A percentile compares a stretch with the other conserved stretches of the same genome.
Evolutionary conservation across 2,888 invertebrate species (phyloP).

Genomic region (Noctuana brunneofusca): DNA sequence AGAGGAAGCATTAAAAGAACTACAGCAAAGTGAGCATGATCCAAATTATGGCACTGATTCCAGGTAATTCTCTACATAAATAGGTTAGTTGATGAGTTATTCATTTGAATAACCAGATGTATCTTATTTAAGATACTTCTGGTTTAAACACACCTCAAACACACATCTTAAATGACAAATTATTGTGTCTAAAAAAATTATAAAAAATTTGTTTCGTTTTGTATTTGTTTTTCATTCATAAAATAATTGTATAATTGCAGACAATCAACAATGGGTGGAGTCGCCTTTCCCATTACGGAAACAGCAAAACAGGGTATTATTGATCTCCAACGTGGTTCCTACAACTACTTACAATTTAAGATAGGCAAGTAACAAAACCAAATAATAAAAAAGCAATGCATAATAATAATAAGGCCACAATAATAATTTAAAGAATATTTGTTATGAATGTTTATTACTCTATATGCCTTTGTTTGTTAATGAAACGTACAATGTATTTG

Average conservation of each 20-base stretch:
- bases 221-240: neutral
- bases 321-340: slow-evolving; percentile 87
- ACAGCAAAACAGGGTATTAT: slow-evolving; percentile 89
- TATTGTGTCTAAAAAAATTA: too few relatives aligned
- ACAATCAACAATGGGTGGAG: slow-evolving; percentile 95
- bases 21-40: slow-evolving; percentile 87
- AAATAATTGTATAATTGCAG: slow-evolving; percentile 60
- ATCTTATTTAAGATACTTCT: too few relatives aligned
- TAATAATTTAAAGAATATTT: neutral
- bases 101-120: too few relatives aligned
- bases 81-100: too few relatives aligned
- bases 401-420: neutral
- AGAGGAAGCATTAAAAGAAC: slow-evolving; percentile 92
- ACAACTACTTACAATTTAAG: slow-evolving; percentile 95
- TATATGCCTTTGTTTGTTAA: too few relatives aligned
- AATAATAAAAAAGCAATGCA: too few relatives aligned
- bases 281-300: slow-evolving; percentile 94
- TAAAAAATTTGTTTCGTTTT: too few relatives aligned
- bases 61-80: slow-evolving; percentile 54
- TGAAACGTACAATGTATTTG: too few relatives aligned
- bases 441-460: too few relatives aligned
- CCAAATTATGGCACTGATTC: slow-evolving; percentile 92
- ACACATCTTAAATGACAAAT: too few relatives aligned
- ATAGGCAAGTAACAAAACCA: slow-evolving; percentile 85
- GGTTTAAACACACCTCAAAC: too few relatives aligned